Evolutionary conservation across 2,113 vertebrate species (phyloP), one percentile per base, ranked within the genome.

Genomic region (Coptodon rendalli): DNA sequence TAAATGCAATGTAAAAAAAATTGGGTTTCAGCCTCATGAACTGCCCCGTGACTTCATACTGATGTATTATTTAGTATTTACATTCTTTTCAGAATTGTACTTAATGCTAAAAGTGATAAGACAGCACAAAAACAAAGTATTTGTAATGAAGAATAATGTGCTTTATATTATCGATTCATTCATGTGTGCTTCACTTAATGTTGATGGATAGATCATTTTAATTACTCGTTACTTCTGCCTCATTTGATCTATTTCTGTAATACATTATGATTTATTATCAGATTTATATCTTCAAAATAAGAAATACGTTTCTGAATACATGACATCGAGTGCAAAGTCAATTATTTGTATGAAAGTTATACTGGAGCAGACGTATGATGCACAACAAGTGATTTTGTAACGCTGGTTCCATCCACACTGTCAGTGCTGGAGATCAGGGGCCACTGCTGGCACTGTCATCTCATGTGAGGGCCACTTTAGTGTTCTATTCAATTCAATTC

Each of bases 371-470:
- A 66, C 14, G 54, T 27, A 57, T 27, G 24, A 57, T 38, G 34
- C 6, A 13, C 10, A 66, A 38, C 57, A 34, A 61, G 57, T 17
- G 17, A 61, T 10, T 22, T 22, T 38, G 61, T 66, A 22, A 38
- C 2, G 3, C 34, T 66, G 17, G 2, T n/a, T 38, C 34, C 19
- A 66, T 66, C 16, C 29, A 61, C 29, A 34, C 29, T 63, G 29
- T 61, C 57, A 61, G 57, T 10, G 57, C 27, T 59, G 14, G 6
- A 59, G 56, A 6, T 31, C 54, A 27, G 53, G 22, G 22, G 53
- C 54, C 54, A 0, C 22, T 56, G 22, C 11, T 56, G 54, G 4
- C 22, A 0, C 54, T 56, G 53, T 56, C 22, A 24, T 1, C 22
- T 13, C 13, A 5, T 27, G 54, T 7, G 54, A 50, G 11, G 0